These are phyloP conservation scores for Parnassius glacialis DNA, from an alignment of 2,888 invertebrate species.

Conservation along the genomic window DNA sequence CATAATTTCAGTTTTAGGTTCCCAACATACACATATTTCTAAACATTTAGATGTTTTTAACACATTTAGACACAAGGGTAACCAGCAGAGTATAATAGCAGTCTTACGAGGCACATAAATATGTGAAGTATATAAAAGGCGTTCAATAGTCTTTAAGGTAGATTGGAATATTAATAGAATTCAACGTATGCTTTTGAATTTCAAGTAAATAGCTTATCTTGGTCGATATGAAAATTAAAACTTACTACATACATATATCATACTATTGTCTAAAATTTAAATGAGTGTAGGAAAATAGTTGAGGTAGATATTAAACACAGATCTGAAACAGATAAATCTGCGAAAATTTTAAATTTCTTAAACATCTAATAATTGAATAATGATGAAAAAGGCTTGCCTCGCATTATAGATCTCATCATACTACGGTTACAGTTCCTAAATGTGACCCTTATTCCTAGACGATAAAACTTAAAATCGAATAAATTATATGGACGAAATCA, in stretches of 20 bases:
- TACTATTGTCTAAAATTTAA: slow-evolving; percentile 6
- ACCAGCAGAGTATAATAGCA: slow-evolving; percentile 20
- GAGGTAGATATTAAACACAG: slow-evolving; percentile 22
- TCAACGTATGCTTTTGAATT: slow-evolving; percentile 4
- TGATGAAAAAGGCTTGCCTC: background rate
- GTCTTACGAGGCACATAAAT: slow-evolving; percentile 20
- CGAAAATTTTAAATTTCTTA: slow-evolving; percentile 7
- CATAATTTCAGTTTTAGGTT: background rate
- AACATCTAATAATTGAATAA: slow-evolving; percentile 10
- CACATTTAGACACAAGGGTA: slow-evolving; percentile 10
- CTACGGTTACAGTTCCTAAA: background rate
- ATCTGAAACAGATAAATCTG: slow-evolving; percentile 3
- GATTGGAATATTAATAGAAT: background rate
- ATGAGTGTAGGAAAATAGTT: slow-evolving; percentile 19
- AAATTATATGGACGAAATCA: slow-evolving; percentile 8
- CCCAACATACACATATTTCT: slow-evolving; percentile 13
- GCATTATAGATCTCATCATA: slow-evolving; percentile 5
- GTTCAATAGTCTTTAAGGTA: slow-evolving; percentile 7
- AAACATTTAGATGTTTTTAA: slow-evolving; percentile 13
- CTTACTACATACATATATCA: background rate
- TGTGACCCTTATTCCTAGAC: background rate
- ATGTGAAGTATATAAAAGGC: slow-evolving; percentile 11
- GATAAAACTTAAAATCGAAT: background rate
- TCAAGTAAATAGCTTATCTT: slow-evolving; percentile 3
- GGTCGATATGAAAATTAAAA: slow-evolving; percentile 4